Percentiles rank a stretch among this genome's conserved stretches.
These are phyloP conservation scores for Aepyceros melampus DNA, from an alignment of 2,113 vertebrate species.

Conservation along the genomic window DNA sequence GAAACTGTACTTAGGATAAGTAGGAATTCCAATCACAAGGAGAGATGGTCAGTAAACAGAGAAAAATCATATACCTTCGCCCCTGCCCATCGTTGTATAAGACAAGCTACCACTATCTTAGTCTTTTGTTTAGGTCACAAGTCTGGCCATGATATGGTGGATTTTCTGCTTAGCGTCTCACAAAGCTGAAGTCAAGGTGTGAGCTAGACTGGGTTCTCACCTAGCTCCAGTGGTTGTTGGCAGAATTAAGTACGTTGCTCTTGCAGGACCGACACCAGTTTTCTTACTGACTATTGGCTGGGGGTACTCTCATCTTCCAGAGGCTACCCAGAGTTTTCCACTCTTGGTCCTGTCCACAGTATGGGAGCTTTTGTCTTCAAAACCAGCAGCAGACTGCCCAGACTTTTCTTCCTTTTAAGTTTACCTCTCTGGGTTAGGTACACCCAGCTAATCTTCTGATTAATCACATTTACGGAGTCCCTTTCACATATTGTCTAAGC, in stretches of 20 bases:
- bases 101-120: background rate
- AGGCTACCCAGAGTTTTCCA: background rate
- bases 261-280: background rate
- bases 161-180: background rate
- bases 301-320: background rate
- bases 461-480: background rate
- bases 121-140: background rate
- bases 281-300: background rate
- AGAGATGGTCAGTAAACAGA: background rate
- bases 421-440: background rate
- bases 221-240: background rate
- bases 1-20: background rate
- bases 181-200: background rate
- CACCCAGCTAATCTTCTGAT: background rate
- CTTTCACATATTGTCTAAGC: background rate
- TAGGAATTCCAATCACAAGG: background rate
- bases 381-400: background rate
- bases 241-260: background rate
- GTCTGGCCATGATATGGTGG: background rate
- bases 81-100: background rate
- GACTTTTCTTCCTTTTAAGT: background rate
- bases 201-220: background rate
- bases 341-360: rapidly evolving
- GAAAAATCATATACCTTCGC: background rate
- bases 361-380: background rate